These are phyloP conservation scores for Homarus gammarus DNA, from an alignment of 2,888 invertebrate species.

Conservation along the genomic window DNA sequence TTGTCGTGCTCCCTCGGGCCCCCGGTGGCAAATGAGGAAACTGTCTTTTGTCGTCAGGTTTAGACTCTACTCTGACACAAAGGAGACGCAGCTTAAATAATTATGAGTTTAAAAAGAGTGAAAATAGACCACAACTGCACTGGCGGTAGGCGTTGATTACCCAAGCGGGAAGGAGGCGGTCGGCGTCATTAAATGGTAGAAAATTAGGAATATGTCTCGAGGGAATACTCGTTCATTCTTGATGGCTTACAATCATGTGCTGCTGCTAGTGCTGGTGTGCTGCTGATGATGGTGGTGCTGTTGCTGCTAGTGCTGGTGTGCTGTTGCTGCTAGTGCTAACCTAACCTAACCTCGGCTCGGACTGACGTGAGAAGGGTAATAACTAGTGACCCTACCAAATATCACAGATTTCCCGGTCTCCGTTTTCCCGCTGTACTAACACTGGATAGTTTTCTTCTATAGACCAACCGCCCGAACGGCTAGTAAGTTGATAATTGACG, in stretches of 20 bases:
- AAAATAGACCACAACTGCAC: slow-evolving; percentile 32
- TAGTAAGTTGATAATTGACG: too few relatives aligned
- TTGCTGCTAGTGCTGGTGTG: neutral
- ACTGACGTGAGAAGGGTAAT: too few relatives aligned
- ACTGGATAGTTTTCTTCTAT: too few relatives aligned
- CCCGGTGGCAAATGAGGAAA: slow-evolving; percentile 42
- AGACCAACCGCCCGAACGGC: too few relatives aligned
- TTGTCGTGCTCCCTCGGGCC: slow-evolving; percentile 33
- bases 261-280: neutral
- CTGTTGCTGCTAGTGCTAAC: neutral
- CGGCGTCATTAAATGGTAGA: slow-evolving; percentile 33
- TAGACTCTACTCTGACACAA: neutral
- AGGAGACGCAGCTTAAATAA: slow-evolving; percentile 52
- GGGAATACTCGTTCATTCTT: neutral
- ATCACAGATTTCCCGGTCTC: too few relatives aligned
- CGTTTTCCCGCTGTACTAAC: too few relatives aligned
- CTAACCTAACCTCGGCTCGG: too few relatives aligned
- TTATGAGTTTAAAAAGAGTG: slow-evolving; percentile 47
- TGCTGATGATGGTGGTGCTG: neutral
- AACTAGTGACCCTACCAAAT: too few relatives aligned
- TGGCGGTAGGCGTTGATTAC: slow-evolving; percentile 38
- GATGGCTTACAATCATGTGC: neutral
- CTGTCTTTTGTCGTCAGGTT: slow-evolving; percentile 51
- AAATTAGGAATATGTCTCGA: slow-evolving; percentile 10
- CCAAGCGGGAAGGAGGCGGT: slow-evolving; percentile 39